Conservation (phyloP, 37 sponge, comb jelly and placozoan species). For the Amphimedon queenslandica region DNA sequence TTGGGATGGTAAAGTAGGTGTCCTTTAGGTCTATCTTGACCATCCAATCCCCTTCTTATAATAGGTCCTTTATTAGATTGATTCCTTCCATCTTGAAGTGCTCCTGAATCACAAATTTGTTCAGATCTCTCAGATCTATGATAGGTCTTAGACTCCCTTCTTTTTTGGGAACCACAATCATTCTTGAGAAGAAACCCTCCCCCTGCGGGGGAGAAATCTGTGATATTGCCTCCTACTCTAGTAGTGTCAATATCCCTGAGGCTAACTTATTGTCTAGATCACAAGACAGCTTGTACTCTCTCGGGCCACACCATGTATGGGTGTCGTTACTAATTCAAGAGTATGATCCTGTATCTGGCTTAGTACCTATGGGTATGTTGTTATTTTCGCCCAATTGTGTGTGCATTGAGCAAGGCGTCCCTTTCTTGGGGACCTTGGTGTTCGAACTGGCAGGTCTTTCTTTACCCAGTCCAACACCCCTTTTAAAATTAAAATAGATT, state of each 20-base stretch:
- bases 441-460: neutral
- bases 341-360: too few species aligned
- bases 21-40: slow-evolving; percentile 33
- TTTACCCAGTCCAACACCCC: too few species aligned
- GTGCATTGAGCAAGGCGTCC: neutral
- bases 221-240: too few species aligned
- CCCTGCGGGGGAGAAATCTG: neutral
- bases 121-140: slow-evolving; percentile 8
- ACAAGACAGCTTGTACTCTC: too few species aligned
- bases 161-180: slow-evolving; percentile 37
- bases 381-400: neutral
- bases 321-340: too few species aligned
- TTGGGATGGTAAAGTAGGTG: slow-evolving; percentile 22
- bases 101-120: neutral
- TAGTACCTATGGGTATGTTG: neutral
- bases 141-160: slow-evolving; percentile 16
- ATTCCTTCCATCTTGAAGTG: slow-evolving; percentile 48
- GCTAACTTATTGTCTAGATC: too few species aligned
- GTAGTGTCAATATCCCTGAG: too few species aligned
- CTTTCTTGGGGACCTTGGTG: neutral
- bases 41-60: slow-evolving; percentile 8
- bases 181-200: slow-evolving; percentile 12
- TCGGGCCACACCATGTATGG: too few species aligned
- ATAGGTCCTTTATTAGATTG: slow-evolving; percentile 8
- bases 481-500: too few species aligned